Base-by-base conservation (phyloP, 1,140 invertebrate species). In the Drosophila persimilis region DNA sequence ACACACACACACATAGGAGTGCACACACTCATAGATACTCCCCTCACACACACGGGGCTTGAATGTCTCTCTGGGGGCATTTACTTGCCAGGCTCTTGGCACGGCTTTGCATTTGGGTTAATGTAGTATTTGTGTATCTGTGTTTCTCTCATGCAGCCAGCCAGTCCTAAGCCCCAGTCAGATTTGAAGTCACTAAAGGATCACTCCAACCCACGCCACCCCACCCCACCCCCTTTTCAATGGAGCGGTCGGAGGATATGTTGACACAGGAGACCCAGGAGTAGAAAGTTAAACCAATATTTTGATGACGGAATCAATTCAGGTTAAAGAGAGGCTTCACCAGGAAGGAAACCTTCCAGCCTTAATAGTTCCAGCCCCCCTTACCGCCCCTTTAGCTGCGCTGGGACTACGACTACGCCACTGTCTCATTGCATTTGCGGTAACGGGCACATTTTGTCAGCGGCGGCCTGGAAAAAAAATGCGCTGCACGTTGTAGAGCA, bases 91-190 rank as follows among this genome's bases (percentile, higher is more conserved):
- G 81, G 69, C 81, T 86, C 83, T 88, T 86, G 83, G 69, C 81
- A 86, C 60, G 77, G 73, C 77, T 85, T 81, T 86, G 74, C 83
- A 86, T 86, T 88, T 86, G 81, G 81, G 81, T 86, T 88, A 86
- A 86, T 86, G 83, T 86, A 81, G 83, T 88, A 88, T 88, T 77
- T 86, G 77, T 86, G 83, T 86, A 41, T 75, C 43, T 74, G 56
- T 57, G 47, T 39, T 39, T 29, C 73, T 64, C 77, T 26, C 29
- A 52, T 72, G 79, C 64, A 74, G 55, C 65, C 35, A 48, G 52
- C 54, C 60, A 24, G 39, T 22, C 43, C 51, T 55, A 54, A 73
- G 53, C 58, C 64, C 51, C 46, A 71, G 57, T 61, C 64, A 44
- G 58, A 45, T 69, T 39, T 45, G 26, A 43, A 69, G 63, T 56